Base-by-base conservation (phyloP, 1,140 invertebrate genomes). In the Phortica variegata region DNA sequence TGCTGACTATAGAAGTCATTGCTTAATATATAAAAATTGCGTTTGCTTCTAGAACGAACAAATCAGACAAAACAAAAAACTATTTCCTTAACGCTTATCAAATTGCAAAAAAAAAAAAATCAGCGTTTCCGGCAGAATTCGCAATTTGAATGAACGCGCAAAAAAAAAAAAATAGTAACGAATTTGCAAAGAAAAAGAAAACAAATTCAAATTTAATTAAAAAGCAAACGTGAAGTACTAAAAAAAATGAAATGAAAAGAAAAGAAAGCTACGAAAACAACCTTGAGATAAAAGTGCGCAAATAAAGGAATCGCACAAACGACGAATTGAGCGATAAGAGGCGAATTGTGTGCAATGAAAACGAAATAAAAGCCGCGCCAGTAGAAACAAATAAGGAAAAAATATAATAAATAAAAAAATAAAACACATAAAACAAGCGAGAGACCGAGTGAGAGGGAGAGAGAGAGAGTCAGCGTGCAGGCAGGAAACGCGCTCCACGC, bases 91-190 rank as follows among this genome's bases (percentile, higher is more conserved):
- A 38, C 3, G 36, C 36, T 38, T 38, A 38, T 38, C 36, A 38
- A 17, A 38, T 38, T 17, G 36, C 36, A 38, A 38, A 38, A 38
- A 18, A n/a, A n/a, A n/a, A n/a, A n/a, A n/a, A n/a, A n/a, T n/a
- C n/a, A n/a, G n/a, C 36, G 12, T 38, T 38, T 38, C 36, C 36
- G 36, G 10, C 16, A 38, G 7, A 38, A 19, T 18, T 38, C 16
- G 36, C 36, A 17, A 38, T 38, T 16, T 38, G 15, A 38, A 19
- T 19, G 13, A 16, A 38, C 3, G 36, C 16, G 18, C 3, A 9
- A 19, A 15, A 12, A 16, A 15, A 38, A 16, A 38, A 16, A 34
- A 9, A 38, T 34, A 34, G 13, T 5, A 34, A 15, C 7, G 16
- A 15, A 10, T 34, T 34, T 10, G 26, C 5, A n/a, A 10, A 34